These are phyloP conservation scores for Gastracanthus pulcherrimus DNA, from an alignment of 2,888 invertebrate species.

Conservation along the genomic window DNA sequence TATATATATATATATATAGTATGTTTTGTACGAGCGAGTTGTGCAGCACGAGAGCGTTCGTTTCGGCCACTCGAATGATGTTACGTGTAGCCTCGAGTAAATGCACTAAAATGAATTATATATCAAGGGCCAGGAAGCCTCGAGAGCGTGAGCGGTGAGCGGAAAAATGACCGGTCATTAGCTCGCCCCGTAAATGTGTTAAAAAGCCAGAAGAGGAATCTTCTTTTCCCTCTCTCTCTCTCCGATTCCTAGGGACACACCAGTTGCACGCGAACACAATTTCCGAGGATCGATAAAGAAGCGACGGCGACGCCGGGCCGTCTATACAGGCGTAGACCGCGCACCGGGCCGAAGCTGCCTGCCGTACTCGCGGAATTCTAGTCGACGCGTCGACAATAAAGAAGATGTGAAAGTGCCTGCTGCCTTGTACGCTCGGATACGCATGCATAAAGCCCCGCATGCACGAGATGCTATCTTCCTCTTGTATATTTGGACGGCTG, in stretches of 20 bases:
- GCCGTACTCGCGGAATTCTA: neutral
- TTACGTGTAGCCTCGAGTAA: no score
- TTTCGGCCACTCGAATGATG: no score
- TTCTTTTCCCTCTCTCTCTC: no score
- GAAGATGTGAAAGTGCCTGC: slow-evolving; percentile 15
- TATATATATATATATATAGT: neutral
- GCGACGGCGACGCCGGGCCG: no score
- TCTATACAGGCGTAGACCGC: no score
- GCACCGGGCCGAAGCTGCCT: neutral
- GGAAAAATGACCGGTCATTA: no score
- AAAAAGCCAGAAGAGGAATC: neutral
- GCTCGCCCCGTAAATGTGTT: no score
- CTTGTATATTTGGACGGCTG: neutral
- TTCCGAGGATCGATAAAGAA: slow-evolving; percentile 24
- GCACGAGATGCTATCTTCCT: neutral
- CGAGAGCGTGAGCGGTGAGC: no score
- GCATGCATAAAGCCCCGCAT: neutral
- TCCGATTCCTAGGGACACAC: neutral
- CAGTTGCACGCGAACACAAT: slow-evolving; percentile 13
- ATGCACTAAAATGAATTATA: no score
- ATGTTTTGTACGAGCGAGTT: no score
- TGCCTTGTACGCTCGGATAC: neutral
- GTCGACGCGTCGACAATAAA: slow-evolving; percentile 7
- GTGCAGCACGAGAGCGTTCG: no score
- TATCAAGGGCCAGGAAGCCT: no score